Evolutionary conservation across 2,113 vertebrate species (phyloP).

Genomic region (Engystomops pustulosus): DNA sequence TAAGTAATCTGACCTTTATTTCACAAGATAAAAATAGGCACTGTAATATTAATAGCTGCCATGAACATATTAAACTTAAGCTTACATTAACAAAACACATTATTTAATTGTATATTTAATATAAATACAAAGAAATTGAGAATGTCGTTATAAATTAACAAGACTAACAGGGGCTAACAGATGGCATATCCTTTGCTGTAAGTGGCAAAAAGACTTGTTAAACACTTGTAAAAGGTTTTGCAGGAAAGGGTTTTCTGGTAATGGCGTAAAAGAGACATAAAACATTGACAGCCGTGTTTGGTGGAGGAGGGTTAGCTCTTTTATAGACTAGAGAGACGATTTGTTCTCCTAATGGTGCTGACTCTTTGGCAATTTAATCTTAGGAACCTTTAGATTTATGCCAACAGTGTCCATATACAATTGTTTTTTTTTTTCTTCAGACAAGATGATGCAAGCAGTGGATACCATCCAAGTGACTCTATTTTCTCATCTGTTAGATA

Average conservation of each 20-base stretch:
- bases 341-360: slow-evolving; percentile 52
- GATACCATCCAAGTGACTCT: slow-evolving; percentile 18
- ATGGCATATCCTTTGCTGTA: not conserved
- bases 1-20: not conserved
- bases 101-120: not conserved
- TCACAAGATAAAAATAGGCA: not conserved
- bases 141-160: not conserved
- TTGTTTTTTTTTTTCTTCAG: slow-evolving; percentile 6
- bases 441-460: slow-evolving; percentile 39
- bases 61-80: not conserved
- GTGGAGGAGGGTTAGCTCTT: slow-evolving; percentile 22
- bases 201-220: not conserved
- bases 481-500: slow-evolving; percentile 41
- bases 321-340: slow-evolving; percentile 37
- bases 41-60: not conserved
- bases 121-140: not conserved
- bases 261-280: slow-evolving; percentile 20
- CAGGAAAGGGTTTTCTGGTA: slow-evolving; percentile 19
- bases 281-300: slow-evolving; percentile 37
- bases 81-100: too few species aligned
- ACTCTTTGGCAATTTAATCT: slow-evolving; percentile 50
- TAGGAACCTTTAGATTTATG: slow-evolving; percentile 41
- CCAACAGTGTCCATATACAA: slow-evolving; percentile 29
- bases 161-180: not conserved
- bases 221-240: not conserved